Conservation (phyloP, 2,797 vertebrate genomes). For the Falco biarmicus region DNA sequence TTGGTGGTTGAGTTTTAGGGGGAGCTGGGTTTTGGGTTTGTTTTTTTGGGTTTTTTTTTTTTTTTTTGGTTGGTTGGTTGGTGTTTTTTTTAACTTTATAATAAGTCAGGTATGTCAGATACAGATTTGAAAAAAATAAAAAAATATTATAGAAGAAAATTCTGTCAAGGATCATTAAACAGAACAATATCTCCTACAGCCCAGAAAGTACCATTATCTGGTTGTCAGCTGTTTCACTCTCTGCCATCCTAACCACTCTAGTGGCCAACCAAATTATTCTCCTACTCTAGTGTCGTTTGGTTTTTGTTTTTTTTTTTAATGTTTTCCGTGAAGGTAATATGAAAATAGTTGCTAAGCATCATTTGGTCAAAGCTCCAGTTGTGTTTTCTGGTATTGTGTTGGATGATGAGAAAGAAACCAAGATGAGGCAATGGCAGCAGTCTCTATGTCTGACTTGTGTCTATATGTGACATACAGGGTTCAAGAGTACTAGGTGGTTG, state of each 20-base stretch:
- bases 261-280: not conserved
- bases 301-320: no score
- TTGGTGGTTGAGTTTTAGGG: not conserved
- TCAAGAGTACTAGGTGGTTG: not conserved
- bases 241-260: not conserved
- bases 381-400: not conserved
- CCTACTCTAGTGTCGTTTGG: rapidly evolving
- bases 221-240: not conserved
- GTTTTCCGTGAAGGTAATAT: not conserved
- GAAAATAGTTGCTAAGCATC: not conserved
- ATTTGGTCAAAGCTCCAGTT: not conserved
- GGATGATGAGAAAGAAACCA: not conserved
- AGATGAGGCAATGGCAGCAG: not conserved
- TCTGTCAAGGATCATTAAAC: not conserved
- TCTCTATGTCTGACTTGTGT: not conserved
- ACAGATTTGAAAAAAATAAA: not conserved
- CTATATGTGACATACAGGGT: not conserved
- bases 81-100: not conserved
- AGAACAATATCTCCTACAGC: not conserved
- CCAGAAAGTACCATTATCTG: not conserved
- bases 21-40: no score
- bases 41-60: not conserved
- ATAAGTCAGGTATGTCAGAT: not conserved
- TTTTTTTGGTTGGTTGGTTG: not conserved
- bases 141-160: not conserved